Evolutionary conservation across 2,888 invertebrate species (phyloP), one percentile per base, ranked within the genome.

Genomic region (Chromoteleia sp.): DNA sequence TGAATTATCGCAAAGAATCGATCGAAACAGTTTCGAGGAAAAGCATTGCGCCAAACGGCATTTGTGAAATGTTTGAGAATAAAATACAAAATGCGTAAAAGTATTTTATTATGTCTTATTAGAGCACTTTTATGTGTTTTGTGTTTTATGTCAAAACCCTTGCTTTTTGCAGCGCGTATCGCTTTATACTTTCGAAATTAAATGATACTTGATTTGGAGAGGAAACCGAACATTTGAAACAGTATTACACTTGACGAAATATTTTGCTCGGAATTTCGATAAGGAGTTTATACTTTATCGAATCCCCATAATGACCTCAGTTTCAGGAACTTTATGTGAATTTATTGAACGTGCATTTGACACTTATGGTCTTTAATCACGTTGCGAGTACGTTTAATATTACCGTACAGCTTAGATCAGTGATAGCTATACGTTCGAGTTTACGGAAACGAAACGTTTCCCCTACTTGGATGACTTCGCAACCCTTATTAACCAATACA

Each of bases 401-500:
- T 54, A 10, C 12, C 25, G 12, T 21, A 12, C n/a, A 41, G 52
- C 43, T 41, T 29, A 43, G 29, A 67, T 54, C 19, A 48, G 7
- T 19, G 67, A 41, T 67, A 54, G 52, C 30, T 39, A 30, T 50
- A 25, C 14, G 56, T 43, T 43, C 33, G 43, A 39, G 43, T 45
- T 68, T 21, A 56, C 54, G 54, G 68, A 45, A 68, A 56, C 56
- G 43, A 33, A 54, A 56, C 29, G 19, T 56, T 52, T 52, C 39
- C 65, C 39, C 39, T 61, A 45, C 50, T 65, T 65, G 29, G 65
- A 52, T 41, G 65, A 65, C 41, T 52, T 50, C 25, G 36, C 52
- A 41, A 41, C 65, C 65, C 17, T 41, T 41, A 54, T 68, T 68
- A 68, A 54, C 67, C 41, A 43, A 33, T 43, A 68, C 33, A 56